Evolutionary conservation across 1,140 invertebrate genomes (phyloP).

Genomic region (Lycorma delicatula): DNA sequence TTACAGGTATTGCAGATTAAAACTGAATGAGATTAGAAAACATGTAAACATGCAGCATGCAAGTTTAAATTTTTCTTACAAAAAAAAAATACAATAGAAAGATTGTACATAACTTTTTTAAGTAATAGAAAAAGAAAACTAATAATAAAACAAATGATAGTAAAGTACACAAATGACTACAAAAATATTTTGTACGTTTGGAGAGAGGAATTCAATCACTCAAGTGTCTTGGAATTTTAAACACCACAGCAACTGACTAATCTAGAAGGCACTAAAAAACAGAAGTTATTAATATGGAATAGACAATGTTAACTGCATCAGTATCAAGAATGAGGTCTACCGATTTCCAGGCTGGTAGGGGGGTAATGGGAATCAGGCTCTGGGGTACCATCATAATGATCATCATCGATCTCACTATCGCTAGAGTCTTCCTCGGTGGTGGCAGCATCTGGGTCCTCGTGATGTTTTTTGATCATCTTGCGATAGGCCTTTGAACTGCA

Average conservation of each 20-base stretch:
- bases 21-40: too few relatives aligned
- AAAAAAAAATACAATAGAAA: too few relatives aligned
- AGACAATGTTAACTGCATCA: background rate
- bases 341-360: background rate
- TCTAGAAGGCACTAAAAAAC: background rate
- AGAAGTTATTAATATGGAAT: background rate
- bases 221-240: too few relatives aligned
- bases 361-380: background rate
- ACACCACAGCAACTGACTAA: background rate
- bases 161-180: too few relatives aligned
- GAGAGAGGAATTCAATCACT: too few relatives aligned
- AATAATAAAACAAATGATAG: too few relatives aligned
- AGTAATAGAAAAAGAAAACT: too few relatives aligned
- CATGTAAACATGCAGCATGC: too few relatives aligned
- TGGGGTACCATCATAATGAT: background rate
- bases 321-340: background rate
- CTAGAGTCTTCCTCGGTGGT: conserved; percentile 17
- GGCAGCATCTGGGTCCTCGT: conserved; percentile 31
- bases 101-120: too few relatives aligned
- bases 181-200: too few relatives aligned
- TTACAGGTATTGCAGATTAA: too few relatives aligned
- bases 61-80: too few relatives aligned
- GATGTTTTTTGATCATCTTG: conserved; percentile 54
- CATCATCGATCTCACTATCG: conserved; percentile 22
- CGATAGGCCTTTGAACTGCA: conserved; percentile 61